These are phyloP conservation scores for Alfaro cultratus DNA, from an alignment of 2,797 vertebrate species.

Conservation along the genomic window DNA sequence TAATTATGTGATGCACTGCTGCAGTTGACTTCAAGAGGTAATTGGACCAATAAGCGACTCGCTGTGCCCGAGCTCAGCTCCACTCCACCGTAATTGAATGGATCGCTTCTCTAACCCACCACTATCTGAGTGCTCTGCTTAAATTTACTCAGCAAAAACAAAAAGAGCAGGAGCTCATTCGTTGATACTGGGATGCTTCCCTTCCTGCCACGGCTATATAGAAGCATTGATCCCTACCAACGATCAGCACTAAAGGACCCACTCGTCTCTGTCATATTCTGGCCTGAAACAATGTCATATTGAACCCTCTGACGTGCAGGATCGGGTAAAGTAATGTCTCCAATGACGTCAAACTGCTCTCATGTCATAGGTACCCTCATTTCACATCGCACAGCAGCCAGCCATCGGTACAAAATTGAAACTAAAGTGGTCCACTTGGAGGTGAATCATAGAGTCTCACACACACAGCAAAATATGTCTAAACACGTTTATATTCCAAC, in stretches of 20 bases:
- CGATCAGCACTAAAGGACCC: background rate
- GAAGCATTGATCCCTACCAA: background rate
- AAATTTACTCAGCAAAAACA: constrained; percentile 3
- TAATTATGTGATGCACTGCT: background rate
- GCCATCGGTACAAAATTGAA: constrained; percentile 28
- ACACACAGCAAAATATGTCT: background rate
- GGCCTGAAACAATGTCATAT: background rate
- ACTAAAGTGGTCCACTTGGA: constrained; percentile 25
- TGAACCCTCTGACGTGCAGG: background rate
- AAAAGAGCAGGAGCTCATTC: constrained; percentile 11
- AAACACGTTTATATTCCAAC: background rate
- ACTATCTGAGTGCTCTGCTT: constrained; percentile 4
- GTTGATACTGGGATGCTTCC: background rate
- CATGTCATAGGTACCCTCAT: background rate
- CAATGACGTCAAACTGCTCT: constrained; percentile 16
- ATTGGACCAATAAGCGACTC: constrained; percentile 19
- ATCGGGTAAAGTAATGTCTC: background rate
- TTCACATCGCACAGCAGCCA: background rate
- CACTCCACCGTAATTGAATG: constrained; percentile 21
- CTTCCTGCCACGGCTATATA: background rate
- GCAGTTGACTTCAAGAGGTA: constrained; percentile 8
- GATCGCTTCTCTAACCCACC: constrained; percentile 4
- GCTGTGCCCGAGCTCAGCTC: constrained; percentile 2
- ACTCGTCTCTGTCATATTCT: constrained; percentile 3
- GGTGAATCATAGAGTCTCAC: constrained; percentile 15